phyloP scores from a whole-genome alignment of 2,113 vertebrate species.

The Macquaria australasica region DNA sequence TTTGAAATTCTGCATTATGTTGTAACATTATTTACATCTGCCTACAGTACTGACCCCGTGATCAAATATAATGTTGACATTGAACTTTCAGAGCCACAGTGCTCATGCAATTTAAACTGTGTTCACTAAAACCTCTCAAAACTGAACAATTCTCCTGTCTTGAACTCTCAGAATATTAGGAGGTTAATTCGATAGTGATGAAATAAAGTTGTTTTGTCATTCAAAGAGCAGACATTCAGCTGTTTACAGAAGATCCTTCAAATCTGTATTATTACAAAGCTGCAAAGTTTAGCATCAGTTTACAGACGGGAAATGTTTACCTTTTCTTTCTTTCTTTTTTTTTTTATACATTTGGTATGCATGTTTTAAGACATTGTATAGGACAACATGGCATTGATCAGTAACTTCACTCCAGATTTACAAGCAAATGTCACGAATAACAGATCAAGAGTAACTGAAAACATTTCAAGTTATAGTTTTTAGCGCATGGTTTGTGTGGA shows the following conservation, averaged over 20 bases:
- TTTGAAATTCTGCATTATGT: slow-evolving; percentile 52
- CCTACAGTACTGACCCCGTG: slow-evolving; percentile 20
- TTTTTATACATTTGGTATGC: not conserved
- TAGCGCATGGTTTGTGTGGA: slow-evolving; percentile 13
- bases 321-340: not conserved
- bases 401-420: not conserved
- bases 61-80: slow-evolving; percentile 25
- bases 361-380: slow-evolving; percentile 20
- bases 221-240: not conserved
- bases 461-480: not conserved
- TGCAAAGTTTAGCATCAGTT: not conserved
- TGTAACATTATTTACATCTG: slow-evolving; percentile 35
- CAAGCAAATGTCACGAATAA: not conserved
- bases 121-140: slow-evolving; percentile 38
- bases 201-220: not conserved
- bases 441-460: slow-evolving; percentile 7
- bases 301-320: not conserved
- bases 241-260: not conserved
- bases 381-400: not conserved
- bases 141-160: not conserved
- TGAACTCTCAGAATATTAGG: not conserved
- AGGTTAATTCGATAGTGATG: not conserved
- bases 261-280: not conserved
- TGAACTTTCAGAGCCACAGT: slow-evolving; percentile 19
- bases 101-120: slow-evolving; percentile 24